Percentiles rank a stretch among this genome's conserved stretches.
These are phyloP conservation scores for Merluccius polli DNA, from an alignment of 2,797 vertebrate genomes.

Conservation along the genomic window DNA sequence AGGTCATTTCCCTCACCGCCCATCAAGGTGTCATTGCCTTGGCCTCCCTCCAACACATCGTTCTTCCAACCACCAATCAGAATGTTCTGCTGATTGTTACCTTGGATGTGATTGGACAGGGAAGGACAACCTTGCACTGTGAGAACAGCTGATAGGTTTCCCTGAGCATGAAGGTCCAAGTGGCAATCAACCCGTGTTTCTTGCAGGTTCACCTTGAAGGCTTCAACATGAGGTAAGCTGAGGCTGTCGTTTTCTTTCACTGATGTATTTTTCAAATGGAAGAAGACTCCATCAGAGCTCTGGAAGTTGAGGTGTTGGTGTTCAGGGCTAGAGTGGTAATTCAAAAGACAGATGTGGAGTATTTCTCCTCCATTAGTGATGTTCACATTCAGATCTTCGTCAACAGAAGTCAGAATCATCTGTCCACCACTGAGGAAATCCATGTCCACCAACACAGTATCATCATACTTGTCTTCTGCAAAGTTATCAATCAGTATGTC, in stretches of 20 bases:
- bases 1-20: slow-evolving; percentile 52
- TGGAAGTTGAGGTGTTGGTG: slow-evolving; percentile 42
- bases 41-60: slow-evolving; percentile 44
- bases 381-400: slow-evolving; percentile 11
- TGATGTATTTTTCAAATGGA: slow-evolving; percentile 24
- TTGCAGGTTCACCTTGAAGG: slow-evolving; percentile 51
- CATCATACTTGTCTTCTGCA: slow-evolving; percentile 37
- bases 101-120: slow-evolving; percentile 41
- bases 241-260: background rate
- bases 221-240: slow-evolving; percentile 15
- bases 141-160: slow-evolving; percentile 44
- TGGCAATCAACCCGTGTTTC: slow-evolving; percentile 33
- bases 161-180: slow-evolving; percentile 40
- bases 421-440: slow-evolving; percentile 37
- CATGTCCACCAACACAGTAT: slow-evolving; percentile 47
- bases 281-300: slow-evolving; percentile 43
- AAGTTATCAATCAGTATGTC: slow-evolving; percentile 38
- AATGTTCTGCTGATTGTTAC: slow-evolving; percentile 41
- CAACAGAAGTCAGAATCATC: background rate
- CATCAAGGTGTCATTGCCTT: slow-evolving; percentile 50
- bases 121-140: slow-evolving; percentile 47
- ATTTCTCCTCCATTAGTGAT: slow-evolving; percentile 23
- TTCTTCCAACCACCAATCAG: slow-evolving; percentile 48
- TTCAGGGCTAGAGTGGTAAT: slow-evolving; percentile 11
- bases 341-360: slow-evolving; percentile 16